A percentile compares a stretch with the other conserved stretches of the same genome.
These are phyloP conservation scores for Phalera bucephala DNA, from an alignment of 2,888 invertebrate genomes.

Conservation along the genomic window DNA sequence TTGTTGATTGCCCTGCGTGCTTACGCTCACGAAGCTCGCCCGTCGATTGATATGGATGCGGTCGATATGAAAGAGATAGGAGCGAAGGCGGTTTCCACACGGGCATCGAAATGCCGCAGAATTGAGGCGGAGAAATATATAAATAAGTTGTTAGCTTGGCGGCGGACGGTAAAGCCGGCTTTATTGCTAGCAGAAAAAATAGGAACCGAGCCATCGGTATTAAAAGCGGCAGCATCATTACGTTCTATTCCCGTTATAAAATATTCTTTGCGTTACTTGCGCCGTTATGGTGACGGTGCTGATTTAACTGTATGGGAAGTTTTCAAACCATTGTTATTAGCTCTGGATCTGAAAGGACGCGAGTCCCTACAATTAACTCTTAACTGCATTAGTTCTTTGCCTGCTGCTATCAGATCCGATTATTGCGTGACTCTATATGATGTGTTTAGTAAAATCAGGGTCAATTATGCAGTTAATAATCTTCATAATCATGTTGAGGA, in stretches of 20 bases:
- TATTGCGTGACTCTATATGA: conserved; percentile 43
- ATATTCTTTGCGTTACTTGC: not conserved
- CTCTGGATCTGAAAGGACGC: not conserved
- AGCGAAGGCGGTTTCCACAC: conserved; percentile 50
- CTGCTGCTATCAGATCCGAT: conserved; percentile 38
- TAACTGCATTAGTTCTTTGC: conserved; percentile 27
- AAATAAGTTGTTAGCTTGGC: conserved; percentile 34
- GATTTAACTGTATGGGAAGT: not conserved
- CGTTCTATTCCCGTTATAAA: not conserved
- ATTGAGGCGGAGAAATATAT: conserved; percentile 30
- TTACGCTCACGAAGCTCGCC: conserved; percentile 44
- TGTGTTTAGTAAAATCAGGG: conserved; percentile 22
- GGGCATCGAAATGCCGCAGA: conserved; percentile 34
- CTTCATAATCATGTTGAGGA: conserved; percentile 34
- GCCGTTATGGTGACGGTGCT: not conserved
- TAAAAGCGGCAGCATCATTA: not conserved
- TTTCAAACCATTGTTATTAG: conserved; percentile 38
- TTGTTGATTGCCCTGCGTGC: conserved; percentile 42
- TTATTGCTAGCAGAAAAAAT: conserved; percentile 39
- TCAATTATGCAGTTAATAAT: conserved; percentile 19
- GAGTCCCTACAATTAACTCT: not conserved
- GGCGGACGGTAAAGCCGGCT: conserved; percentile 41
- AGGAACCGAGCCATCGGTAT: conserved; percentile 3
- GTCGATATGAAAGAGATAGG: conserved; percentile 46
- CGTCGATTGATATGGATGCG: conserved; percentile 35